Percentiles rank a stretch among this genome's conserved stretches.
phyloP scores from a whole-genome alignment of 2,797 vertebrate genomes.

The Paramormyrops hopkinsi region DNA sequence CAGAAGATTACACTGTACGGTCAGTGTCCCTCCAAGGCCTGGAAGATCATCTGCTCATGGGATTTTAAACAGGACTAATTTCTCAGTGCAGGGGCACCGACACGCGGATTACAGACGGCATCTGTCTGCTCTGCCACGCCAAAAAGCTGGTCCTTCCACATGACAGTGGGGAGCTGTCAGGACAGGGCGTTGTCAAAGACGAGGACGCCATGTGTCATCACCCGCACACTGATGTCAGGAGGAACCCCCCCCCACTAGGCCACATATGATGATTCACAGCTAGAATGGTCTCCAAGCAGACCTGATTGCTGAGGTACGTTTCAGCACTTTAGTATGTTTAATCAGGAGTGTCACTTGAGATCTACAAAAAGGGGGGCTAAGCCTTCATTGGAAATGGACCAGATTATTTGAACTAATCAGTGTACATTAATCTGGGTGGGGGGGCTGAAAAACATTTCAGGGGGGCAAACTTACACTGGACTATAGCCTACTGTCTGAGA shows the following conservation, averaged over 20 bases:
- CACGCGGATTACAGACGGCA: background rate
- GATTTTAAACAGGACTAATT: background rate
- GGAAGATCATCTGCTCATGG: background rate
- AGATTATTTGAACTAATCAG: background rate
- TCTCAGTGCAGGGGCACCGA: background rate
- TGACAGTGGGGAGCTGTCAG: background rate
- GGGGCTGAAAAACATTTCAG: background rate
- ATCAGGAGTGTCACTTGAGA: background rate
- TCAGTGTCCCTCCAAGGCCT: background rate
- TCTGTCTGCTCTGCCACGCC: background rate
- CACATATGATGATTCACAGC: background rate
- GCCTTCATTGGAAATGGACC: background rate
- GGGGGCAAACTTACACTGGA: background rate
- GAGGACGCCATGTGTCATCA: background rate
- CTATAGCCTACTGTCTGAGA: background rate
- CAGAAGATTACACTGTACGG: background rate
- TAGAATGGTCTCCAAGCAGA: background rate
- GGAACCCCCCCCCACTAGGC: background rate
- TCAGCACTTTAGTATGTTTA: background rate
- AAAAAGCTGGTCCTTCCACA: conserved; percentile 5
- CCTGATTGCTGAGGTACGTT: background rate
- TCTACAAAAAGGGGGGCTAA: background rate
- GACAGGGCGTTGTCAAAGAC: background rate
- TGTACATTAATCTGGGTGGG: background rate
- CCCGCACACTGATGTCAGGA: background rate